Base-by-base conservation (phyloP, 2,797 vertebrate species). In the Sebastes jordani region DNA sequence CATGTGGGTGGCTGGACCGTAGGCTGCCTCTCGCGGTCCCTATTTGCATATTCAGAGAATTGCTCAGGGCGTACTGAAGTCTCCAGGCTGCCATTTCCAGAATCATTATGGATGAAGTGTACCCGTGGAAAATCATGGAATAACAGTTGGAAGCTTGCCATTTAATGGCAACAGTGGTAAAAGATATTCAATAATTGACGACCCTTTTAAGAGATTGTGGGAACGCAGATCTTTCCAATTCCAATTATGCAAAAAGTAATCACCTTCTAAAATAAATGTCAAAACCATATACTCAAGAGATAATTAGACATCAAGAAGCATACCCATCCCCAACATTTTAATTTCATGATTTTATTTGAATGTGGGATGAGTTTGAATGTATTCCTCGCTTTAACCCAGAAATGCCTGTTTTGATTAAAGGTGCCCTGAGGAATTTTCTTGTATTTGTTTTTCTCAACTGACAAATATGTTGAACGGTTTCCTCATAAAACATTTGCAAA, bases 81-180 rank as follows among this genome's bases (percentile, higher is more conserved):
- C 80, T 88, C 72, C 56, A 20, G 14, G 71, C 66, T 85, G 76
- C 68, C 74, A 73, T 85, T 86, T 82, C 23, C 29, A 82, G 36
- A 84, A 84, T 86, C 69, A 76, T 81, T 77, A 85, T 86, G 80
- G 71, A 85, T 86, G 74, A 89, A 65, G 69, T 84, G 42, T 73
- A 73, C 69, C 61, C 68, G 22, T 69, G 75, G 69, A 83, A 86
- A 82, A 69, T 79, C 62, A 9, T 67, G 34, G 32, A 86, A 86
- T 80, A 61, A 76, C 72, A 61, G 32, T 54, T 88, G 84, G 82
- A 80, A 61, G 49, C 66, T 64, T 73, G 58, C 68, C 78, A 79
- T 73, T 69, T 34, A 23, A 65, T 80, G 14, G 36, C 71, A 68
- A 58, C 65, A 54, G 23, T 66, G 74, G 76, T 71, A 65, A 72